These are phyloP conservation scores for Lepidurus couesii DNA, from an alignment of 1,140 invertebrate species.

Conservation along the genomic window DNA sequence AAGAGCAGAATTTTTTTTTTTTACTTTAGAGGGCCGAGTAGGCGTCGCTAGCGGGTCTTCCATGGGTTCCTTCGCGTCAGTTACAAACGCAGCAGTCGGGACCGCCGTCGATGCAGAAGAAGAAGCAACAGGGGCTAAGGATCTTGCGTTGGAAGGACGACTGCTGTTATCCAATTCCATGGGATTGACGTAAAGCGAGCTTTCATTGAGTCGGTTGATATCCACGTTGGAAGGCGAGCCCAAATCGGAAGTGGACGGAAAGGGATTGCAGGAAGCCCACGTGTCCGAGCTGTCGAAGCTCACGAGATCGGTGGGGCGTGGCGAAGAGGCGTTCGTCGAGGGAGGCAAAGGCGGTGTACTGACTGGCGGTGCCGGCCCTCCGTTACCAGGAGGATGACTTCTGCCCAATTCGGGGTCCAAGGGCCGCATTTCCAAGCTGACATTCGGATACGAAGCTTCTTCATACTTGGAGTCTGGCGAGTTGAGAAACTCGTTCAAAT, in stretches of 20 bases:
- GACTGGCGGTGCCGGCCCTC: background rate
- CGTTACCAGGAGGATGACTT: background rate
- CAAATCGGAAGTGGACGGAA: slow-evolving; percentile 62
- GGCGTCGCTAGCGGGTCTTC: background rate
- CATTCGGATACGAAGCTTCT: background rate
- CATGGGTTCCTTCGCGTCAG: slow-evolving; percentile 34
- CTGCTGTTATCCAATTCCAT: slow-evolving; percentile 51
- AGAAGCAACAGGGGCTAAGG: slow-evolving; percentile 41
- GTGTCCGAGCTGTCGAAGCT: slow-evolving; percentile 74
- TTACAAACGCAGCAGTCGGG: slow-evolving; percentile 33
- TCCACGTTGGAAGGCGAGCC: slow-evolving; percentile 35
- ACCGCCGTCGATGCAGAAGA: slow-evolving; percentile 15
- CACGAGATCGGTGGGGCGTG: slow-evolving; percentile 53
- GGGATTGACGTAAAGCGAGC: slow-evolving; percentile 81
- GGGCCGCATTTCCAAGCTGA: background rate
- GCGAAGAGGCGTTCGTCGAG: slow-evolving; percentile 44
- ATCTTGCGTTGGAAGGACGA: slow-evolving; percentile 38
- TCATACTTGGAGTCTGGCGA: background rate
- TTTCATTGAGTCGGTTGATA: slow-evolving; percentile 37
- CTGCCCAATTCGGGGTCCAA: slow-evolving; percentile 21
- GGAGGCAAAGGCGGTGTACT: slow-evolving; percentile 37
- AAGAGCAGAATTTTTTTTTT: too few species aligned
- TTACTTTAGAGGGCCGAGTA: background rate
- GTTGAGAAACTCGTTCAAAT: slow-evolving; percentile 15
- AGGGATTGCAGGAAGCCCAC: slow-evolving; percentile 90